Evolutionary conservation across 2,888 invertebrate species (phyloP).

Genomic region (Rapana venosa): DNA sequence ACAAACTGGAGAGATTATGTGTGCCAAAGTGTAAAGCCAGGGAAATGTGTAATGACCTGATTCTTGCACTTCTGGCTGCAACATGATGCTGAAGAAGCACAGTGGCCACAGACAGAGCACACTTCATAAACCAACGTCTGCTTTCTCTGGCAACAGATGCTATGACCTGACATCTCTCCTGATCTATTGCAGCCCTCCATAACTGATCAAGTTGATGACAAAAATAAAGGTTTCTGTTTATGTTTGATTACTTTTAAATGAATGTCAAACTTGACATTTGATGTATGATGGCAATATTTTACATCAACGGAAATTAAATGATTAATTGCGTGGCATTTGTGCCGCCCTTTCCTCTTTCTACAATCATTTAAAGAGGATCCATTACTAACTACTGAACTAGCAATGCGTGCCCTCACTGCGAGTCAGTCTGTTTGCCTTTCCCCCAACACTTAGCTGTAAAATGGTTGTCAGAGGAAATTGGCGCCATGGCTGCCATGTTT

Average conservation of each 20-base stretch:
- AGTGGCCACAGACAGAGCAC: neutral
- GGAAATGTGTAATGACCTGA: neutral
- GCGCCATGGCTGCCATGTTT: constrained; percentile 39
- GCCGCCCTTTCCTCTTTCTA: constrained; percentile 11
- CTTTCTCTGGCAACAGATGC: constrained; percentile 33
- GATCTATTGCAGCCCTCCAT: neutral
- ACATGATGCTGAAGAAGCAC: neutral
- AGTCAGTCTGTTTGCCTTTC: constrained; percentile 39
- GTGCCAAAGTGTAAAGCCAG: neutral
- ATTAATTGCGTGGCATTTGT: constrained; percentile 40
- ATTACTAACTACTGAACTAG: constrained; percentile 29
- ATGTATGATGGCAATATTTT: constrained; percentile 27
- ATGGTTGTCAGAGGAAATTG: constrained; percentile 39
- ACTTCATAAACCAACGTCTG: neutral
- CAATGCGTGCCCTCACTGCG: constrained; percentile 37
- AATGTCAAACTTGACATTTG: constrained; percentile 38
- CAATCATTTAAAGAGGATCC: constrained; percentile 33
- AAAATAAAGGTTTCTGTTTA: constrained; percentile 43
- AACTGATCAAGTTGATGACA: constrained; percentile 32
- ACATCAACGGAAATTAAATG: constrained; percentile 43
- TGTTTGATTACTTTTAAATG: constrained; percentile 45
- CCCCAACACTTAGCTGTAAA: constrained; percentile 32
- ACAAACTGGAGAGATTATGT: neutral
- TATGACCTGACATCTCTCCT: constrained; percentile 10
- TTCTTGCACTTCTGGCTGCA: neutral